Evolutionary conservation across 2,888 invertebrate genomes (phyloP), one percentile per base, ranked within the genome.

Genomic region (Temnothorax ravouxi): DNA sequence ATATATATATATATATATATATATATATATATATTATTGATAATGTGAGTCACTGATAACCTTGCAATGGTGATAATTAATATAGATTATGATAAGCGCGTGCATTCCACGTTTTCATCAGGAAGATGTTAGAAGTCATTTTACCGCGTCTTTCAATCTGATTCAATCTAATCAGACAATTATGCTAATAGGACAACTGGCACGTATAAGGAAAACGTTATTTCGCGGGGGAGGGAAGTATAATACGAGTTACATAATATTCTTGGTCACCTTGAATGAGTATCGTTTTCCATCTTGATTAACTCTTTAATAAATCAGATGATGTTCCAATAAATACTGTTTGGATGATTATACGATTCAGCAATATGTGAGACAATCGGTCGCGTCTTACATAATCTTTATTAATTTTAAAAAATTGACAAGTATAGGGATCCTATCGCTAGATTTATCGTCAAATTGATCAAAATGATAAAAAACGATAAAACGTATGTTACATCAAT

Each of bases 181-280:
- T 72, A 47, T 56, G 52, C 21, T 76, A 77, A 77, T 77, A 67
- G 69, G 54, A 1, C 44, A 54, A 47, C 15, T 69, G 56, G 21
- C 41, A 83, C 86, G 84, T 75, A 75, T 67, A 47, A 52, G 52
- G 69, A 84, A 79, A 76, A 72, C 50, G 52, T 83, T 8, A 72
- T 81, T 83, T 87, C 62, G 83, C 52, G 80, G 83, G 52, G 76
- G 25, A 77, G 21, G 41, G 56, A 77, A 69, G 29, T 34, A 44
- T 34, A 44, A n/a, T 11, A 41, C 13, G 15, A 69, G 56, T 77
- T 69, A 69, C 18, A 25, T 77, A 76, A 52, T 25, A 25, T 41
- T 41, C 52, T 29, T 77, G 34, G 18, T 56, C 54, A 41, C 38
- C 76, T 76, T 21, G 52, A 52, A 64, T 62, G 11, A 34, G 13